phyloP scores from a whole-genome alignment of 2,113 vertebrate species.

The Campylomormyrus numenius region DNA sequence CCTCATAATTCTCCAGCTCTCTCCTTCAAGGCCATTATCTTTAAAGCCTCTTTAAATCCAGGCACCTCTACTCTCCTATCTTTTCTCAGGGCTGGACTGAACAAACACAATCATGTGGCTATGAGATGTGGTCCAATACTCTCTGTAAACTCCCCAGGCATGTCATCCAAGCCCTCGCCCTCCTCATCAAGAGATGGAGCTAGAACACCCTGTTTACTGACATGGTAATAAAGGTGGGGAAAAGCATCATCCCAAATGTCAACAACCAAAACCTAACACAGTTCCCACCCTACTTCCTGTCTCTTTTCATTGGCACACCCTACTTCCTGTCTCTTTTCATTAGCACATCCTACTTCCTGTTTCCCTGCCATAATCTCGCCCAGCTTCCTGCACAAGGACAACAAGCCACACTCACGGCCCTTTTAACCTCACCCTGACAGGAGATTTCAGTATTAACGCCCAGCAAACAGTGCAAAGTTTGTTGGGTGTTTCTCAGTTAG shows the following conservation, averaged over 20 bases:
- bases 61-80: neutral
- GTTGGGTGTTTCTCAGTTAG: neutral
- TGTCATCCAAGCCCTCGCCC: neutral
- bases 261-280: neutral
- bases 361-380: neutral
- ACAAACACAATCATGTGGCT: neutral
- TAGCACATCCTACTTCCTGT: neutral
- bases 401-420: neutral
- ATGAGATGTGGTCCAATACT: neutral
- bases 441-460: neutral
- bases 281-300: neutral
- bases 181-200: neutral
- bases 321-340: neutral
- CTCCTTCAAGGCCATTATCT: neutral
- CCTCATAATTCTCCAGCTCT: neutral
- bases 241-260: neutral
- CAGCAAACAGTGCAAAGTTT: neutral
- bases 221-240: neutral
- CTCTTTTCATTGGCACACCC: neutral
- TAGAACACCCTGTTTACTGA: neutral
- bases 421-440: neutral
- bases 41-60: neutral
- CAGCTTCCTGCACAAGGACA: neutral
- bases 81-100: neutral
- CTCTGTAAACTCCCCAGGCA: neutral